These are phyloP conservation scores for Ooceraea biroi DNA, from an alignment of 1,140 invertebrate species.

Conservation along the genomic window DNA sequence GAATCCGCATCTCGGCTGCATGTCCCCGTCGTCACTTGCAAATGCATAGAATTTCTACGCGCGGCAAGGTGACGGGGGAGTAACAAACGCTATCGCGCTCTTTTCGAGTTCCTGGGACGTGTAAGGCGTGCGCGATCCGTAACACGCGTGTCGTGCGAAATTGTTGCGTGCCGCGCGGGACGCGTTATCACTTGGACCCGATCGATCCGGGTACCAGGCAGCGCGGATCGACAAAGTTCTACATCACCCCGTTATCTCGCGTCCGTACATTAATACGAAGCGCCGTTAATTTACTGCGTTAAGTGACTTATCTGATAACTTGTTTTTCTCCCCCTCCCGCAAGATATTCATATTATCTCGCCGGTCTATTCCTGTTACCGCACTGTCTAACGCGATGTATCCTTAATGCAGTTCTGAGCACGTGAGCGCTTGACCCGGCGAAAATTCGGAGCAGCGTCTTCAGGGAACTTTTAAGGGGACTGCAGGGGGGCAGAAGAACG, in stretches of 20 bases:
- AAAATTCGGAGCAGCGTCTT: not conserved
- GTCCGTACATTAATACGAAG: not conserved
- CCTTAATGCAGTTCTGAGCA: not conserved
- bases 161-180: conserved; percentile 24
- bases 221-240: conserved; percentile 8
- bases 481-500: not conserved
- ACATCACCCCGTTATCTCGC: conserved; percentile 18
- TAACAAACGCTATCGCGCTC: conserved; percentile 62
- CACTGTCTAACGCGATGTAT: not conserved
- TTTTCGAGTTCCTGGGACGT: not conserved
- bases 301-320: conserved; percentile 27
- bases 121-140: conserved; percentile 11
- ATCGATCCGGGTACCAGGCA: conserved; percentile 15
- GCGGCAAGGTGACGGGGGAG: conserved; percentile 37
- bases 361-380: too few species aligned
- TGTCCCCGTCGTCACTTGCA: conserved; percentile 69
- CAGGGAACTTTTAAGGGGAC: too few species aligned
- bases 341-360: conserved; percentile 33
- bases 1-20: conserved; percentile 54
- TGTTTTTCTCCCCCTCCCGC: not conserved
- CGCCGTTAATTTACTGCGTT: conserved; percentile 10
- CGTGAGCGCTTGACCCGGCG: not conserved
- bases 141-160: conserved; percentile 29
- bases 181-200: conserved; percentile 14
- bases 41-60: conserved; percentile 71